Percentiles rank a stretch among this genome's conserved stretches.
Evolutionary conservation across 2,888 invertebrate species (phyloP).

Genomic region (Athrips mouffetella): DNA sequence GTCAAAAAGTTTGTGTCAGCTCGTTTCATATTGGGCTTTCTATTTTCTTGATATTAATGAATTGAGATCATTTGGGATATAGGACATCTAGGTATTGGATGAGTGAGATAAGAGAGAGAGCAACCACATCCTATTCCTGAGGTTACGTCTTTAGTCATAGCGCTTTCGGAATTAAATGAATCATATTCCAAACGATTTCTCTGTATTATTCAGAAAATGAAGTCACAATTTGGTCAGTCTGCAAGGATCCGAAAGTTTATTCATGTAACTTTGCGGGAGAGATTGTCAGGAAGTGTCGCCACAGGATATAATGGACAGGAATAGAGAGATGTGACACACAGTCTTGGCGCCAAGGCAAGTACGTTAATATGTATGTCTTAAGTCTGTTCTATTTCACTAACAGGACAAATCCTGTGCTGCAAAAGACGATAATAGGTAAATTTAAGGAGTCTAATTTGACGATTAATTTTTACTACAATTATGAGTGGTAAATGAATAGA

Average conservation of each 20-base stretch:
- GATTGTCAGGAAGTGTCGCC: slow-evolving; percentile 10
- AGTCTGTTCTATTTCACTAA: not conserved
- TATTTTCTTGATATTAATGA: too few relatives aligned
- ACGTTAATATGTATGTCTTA: not conserved
- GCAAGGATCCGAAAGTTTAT: not conserved
- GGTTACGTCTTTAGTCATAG: slow-evolving; percentile 7
- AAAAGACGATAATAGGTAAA: too few relatives aligned
- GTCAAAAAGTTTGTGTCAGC: too few relatives aligned
- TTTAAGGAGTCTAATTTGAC: too few relatives aligned
- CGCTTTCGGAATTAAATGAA: not conserved
- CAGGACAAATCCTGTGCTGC: too few relatives aligned
- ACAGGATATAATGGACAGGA: too few relatives aligned
- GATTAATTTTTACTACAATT: too few relatives aligned
- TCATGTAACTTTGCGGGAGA: slow-evolving; percentile 4
- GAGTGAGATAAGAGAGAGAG: too few relatives aligned
- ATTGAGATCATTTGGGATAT: too few relatives aligned
- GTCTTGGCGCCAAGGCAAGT: not conserved
- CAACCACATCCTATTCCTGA: not conserved
- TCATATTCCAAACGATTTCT: not conserved
- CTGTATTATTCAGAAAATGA: not conserved
- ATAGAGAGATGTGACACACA: slow-evolving; percentile 49
- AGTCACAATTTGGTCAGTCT: not conserved
- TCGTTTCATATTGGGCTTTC: too few relatives aligned
- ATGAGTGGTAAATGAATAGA: too few relatives aligned
- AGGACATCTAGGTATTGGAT: too few relatives aligned